phyloP scores from a whole-genome alignment of 1,140 invertebrate genomes.

The Orussus abietinus region DNA sequence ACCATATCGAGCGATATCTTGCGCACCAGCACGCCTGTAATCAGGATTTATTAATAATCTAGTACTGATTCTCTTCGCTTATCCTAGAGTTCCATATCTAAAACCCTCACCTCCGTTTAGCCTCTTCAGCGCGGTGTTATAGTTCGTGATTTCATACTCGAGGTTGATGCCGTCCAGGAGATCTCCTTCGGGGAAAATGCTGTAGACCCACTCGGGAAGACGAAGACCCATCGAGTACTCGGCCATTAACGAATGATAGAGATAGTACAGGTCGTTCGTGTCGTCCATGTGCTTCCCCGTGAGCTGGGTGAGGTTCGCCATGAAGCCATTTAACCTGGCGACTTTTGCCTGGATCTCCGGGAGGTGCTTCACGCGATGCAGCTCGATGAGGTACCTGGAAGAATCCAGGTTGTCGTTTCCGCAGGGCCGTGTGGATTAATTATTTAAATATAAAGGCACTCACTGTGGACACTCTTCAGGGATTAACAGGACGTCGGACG shows the following conservation, averaged over 20 bases:
- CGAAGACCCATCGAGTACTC: conserved; percentile 27
- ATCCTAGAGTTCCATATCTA: background rate
- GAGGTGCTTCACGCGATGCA: conserved; percentile 41
- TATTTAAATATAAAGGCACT: conserved; percentile 34
- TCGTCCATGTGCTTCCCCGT: conserved; percentile 47
- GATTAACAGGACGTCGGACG: conserved; percentile 42
- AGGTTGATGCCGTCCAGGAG: conserved; percentile 52
- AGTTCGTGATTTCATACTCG: conserved; percentile 47
- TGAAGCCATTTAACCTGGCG: conserved; percentile 39
- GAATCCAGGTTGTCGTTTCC: conserved; percentile 16
- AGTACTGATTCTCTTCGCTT: no score
- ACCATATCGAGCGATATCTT: conserved; percentile 53
- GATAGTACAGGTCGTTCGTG: conserved; percentile 49
- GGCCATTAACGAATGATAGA: conserved; percentile 55
- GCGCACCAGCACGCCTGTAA: conserved; percentile 53
- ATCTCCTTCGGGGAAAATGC: conserved; percentile 44
- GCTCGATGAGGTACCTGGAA: conserved; percentile 52
- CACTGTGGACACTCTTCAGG: conserved; percentile 36
- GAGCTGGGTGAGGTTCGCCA: conserved; percentile 38
- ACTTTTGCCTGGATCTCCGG: conserved; percentile 38
- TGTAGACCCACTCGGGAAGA: conserved; percentile 51
- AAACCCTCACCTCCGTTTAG: conserved; percentile 44
- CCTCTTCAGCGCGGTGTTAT: conserved; percentile 45
- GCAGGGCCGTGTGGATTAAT: conserved; percentile 28
- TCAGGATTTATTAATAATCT: conserved; percentile 1